These are phyloP conservation scores for Lysandra bellargus DNA, from an alignment of 2,888 invertebrate species.

Conservation along the genomic window DNA sequence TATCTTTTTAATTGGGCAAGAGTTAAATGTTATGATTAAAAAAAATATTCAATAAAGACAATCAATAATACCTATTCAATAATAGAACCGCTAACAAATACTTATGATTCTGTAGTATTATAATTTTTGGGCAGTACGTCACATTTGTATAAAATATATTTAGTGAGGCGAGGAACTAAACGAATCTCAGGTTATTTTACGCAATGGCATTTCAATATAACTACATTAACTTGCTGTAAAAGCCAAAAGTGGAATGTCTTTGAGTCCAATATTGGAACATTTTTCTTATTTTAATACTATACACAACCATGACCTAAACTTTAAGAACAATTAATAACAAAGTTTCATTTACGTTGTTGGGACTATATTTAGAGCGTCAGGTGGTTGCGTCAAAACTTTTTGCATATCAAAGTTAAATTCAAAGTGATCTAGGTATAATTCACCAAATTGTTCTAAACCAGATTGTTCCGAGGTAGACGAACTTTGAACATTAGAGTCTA, in stretches of 20 bases:
- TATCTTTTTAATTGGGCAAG: not conserved
- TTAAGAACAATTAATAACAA: not conserved
- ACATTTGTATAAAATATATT: not conserved
- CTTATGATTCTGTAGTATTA: not conserved
- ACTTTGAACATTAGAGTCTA: not conserved
- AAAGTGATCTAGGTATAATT: not conserved
- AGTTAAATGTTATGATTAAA: not conserved
- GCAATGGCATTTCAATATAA: not conserved
- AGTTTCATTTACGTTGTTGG: not conserved
- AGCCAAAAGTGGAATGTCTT: not conserved
- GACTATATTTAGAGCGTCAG: not conserved
- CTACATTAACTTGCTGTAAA: not conserved
- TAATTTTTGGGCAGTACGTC: not conserved
- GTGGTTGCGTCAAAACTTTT: not conserved
- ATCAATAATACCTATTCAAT: not conserved
- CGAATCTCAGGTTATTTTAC: not conserved
- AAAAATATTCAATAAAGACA: not conserved
- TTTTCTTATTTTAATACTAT: not conserved
- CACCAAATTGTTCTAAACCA: not conserved
- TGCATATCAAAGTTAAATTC: not conserved
- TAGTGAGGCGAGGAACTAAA: not conserved
- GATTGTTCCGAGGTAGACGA: not conserved
- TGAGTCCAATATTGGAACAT: not conserved
- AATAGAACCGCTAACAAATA: not conserved
- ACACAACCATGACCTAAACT: not conserved